A percentile compares a stretch with the other conserved stretches of the same genome.
phyloP scores from a whole-genome alignment of 2,888 invertebrate species.

The Argyresthia albistria region DNA sequence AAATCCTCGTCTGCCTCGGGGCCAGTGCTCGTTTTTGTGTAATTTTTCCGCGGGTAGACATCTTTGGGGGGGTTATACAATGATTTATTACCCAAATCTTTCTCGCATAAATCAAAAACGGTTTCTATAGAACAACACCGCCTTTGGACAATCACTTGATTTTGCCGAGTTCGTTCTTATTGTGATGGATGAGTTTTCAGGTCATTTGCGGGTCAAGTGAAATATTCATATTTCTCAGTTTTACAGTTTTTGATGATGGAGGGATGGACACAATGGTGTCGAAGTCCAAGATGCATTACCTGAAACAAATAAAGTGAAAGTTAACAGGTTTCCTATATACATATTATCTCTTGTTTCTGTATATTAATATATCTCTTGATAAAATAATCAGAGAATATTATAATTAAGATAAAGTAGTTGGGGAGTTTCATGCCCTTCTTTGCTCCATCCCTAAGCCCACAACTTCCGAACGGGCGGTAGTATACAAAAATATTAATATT shows the following conservation, averaged over 20 bases:
- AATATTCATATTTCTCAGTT: neutral
- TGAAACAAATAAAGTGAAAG: constrained; percentile 1
- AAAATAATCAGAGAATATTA: no score
- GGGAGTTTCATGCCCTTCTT: no score
- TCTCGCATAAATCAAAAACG: constrained; percentile 58
- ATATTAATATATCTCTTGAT: no score
- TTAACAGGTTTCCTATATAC: no score
- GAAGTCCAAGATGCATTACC: neutral
- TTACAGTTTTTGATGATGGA: no score
- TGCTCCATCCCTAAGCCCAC: no score
- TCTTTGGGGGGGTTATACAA: constrained; percentile 22
- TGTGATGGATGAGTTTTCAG: constrained; percentile 2
- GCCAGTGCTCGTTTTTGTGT: constrained; percentile 18
- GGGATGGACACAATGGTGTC: neutral
- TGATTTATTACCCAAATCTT: constrained; percentile 62
- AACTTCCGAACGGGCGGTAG: no score
- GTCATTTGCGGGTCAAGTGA: neutral
- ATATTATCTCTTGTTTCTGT: no score
- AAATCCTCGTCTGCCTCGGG: neutral
- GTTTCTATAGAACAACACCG: constrained; percentile 3
- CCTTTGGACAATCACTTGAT: constrained; percentile 4
- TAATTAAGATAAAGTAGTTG: no score
- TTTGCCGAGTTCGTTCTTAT: constrained; percentile 3
- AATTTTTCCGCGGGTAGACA: constrained; percentile 32
- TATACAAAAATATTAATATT: no score